phyloP scores from a whole-genome alignment of 1,140 invertebrate species.

The Diorhabda sublineata region DNA sequence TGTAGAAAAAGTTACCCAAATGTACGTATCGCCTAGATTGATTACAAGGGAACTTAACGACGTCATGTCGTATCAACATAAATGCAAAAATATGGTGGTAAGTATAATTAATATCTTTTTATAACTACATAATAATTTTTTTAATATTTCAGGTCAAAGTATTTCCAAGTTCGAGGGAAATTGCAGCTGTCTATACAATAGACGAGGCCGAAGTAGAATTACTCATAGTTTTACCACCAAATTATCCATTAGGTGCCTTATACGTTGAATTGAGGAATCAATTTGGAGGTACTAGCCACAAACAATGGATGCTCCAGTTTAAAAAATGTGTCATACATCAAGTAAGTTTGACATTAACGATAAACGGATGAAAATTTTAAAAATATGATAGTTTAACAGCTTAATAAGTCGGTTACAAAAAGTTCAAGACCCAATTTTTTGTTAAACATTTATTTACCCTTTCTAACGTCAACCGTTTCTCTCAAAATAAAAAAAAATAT shows the following conservation, averaged over 20 bases:
- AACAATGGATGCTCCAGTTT: constrained; percentile 75
- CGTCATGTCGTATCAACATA: constrained; percentile 50
- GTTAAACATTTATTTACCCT: no score
- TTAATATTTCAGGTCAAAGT: constrained; percentile 60
- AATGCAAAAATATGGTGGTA: constrained; percentile 70
- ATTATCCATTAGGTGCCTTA: constrained; percentile 75
- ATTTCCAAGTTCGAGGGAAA: constrained; percentile 66
- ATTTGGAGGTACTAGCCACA: constrained; percentile 57
- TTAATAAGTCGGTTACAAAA: no score
- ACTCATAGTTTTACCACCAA: constrained; percentile 67
- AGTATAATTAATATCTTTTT: constrained; percentile 20
- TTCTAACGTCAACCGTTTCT: no score
- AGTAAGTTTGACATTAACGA: constrained; percentile 47
- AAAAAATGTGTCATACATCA: constrained; percentile 77
- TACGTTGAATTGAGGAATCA: constrained; percentile 64
- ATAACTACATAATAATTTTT: background rate
- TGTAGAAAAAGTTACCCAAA: constrained; percentile 72
- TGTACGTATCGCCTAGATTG: constrained; percentile 68
- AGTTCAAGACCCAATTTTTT: no score
- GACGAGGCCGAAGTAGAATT: constrained; percentile 81
- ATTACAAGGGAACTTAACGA: constrained; percentile 66
- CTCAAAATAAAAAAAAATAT: no score
- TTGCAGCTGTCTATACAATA: constrained; percentile 73
- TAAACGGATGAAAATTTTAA: no score
- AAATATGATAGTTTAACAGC: no score